phyloP scores from a whole-genome alignment of 2,888 invertebrate species.

The Nysson spinosus region DNA sequence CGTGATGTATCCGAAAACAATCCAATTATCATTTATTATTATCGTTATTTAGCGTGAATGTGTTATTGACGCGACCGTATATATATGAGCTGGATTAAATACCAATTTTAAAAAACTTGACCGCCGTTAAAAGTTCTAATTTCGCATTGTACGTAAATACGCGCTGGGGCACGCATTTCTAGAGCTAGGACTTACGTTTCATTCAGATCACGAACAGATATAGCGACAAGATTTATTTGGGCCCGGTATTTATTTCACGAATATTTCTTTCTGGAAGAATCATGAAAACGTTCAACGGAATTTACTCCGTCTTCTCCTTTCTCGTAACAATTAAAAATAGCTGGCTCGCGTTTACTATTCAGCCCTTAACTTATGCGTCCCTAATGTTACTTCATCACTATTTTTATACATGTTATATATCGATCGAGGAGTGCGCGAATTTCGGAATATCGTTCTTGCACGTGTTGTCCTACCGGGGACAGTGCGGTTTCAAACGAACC shows the following conservation, averaged over 20 bases:
- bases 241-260: constrained; percentile 13
- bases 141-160: constrained; percentile 4
- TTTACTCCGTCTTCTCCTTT: constrained; percentile 17
- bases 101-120: not conserved
- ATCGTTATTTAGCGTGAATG: not conserved
- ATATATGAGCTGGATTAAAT: not conserved
- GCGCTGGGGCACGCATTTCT: constrained; percentile 6
- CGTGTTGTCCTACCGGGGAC: constrained; percentile 2
- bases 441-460: constrained; percentile 21
- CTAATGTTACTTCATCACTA: constrained; percentile 44
- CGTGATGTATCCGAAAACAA: not conserved
- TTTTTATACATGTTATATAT: constrained; percentile 26
- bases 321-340: constrained; percentile 28
- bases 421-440: constrained; percentile 41
- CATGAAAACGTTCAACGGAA: constrained; percentile 17
- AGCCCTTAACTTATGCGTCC: constrained; percentile 35
- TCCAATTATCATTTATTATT: not conserved
- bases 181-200: constrained; percentile 30
- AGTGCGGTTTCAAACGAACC: constrained; percentile 20
- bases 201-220: constrained; percentile 29
- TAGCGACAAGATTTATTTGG: constrained; percentile 24
- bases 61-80: not conserved
- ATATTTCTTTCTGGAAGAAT: constrained; percentile 24
- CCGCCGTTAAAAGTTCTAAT: not conserved
- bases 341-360: constrained; percentile 27